phyloP scores from a whole-genome alignment of 1,140 invertebrate species.

The Bombus confusus region DNA sequence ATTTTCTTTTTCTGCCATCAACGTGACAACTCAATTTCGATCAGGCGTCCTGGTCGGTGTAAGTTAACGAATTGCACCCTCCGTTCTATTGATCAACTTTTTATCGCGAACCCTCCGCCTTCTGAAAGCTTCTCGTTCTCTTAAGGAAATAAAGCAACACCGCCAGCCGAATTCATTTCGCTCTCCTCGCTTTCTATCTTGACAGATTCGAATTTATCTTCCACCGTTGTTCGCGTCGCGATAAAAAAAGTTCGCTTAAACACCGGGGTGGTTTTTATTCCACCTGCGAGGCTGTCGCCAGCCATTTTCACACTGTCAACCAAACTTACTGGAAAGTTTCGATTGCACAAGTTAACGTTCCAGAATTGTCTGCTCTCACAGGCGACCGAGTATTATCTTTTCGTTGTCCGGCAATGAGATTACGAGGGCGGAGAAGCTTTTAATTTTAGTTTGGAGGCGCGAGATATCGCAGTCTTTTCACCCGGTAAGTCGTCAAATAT shows the following conservation, averaged over 20 bases:
- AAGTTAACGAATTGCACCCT: slow-evolving; percentile 19
- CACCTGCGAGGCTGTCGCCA: background rate
- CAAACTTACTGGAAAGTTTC: slow-evolving; percentile 34
- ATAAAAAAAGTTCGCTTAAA: background rate
- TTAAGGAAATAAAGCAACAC: slow-evolving; percentile 40
- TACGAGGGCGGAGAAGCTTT: background rate
- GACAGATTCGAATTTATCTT: slow-evolving; percentile 63
- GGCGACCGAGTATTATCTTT: background rate
- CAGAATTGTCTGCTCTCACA: background rate
- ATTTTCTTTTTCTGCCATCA: too few species aligned
- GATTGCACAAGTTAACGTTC: slow-evolving; percentile 18
- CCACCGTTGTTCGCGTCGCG: background rate
- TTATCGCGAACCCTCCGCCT: slow-evolving; percentile 21
- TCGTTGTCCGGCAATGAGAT: background rate
- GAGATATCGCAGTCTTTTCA: background rate
- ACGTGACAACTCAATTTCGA: background rate
- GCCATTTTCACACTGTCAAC: slow-evolving; percentile 29
- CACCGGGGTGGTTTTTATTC: background rate
- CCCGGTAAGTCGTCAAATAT: slow-evolving; percentile 14
- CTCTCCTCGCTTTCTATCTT: background rate
- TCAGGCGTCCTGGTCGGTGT: background rate
- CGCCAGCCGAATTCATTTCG: slow-evolving; percentile 39
- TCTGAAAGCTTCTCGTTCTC: slow-evolving; percentile 20
- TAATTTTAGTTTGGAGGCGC: slow-evolving; percentile 9
- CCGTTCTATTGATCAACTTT: slow-evolving; percentile 45